These are phyloP conservation scores for Philopedon plagiatum DNA, from an alignment of 2,888 invertebrate species.

Conservation along the genomic window DNA sequence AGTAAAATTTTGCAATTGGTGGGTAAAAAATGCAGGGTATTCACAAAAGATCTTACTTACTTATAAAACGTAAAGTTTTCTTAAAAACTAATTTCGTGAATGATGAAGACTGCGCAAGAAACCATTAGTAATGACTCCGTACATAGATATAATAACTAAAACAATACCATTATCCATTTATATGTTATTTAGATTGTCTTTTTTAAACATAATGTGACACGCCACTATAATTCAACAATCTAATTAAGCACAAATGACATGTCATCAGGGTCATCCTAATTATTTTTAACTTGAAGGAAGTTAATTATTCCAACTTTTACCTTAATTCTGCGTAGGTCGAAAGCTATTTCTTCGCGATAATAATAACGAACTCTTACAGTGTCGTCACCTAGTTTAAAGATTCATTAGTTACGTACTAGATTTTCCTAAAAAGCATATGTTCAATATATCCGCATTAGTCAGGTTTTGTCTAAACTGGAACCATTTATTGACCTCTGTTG, in stretches of 20 bases:
- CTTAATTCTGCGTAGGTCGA: not conserved
- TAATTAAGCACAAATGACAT: not conserved
- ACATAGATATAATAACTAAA: too few species aligned
- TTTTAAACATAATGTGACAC: too few species aligned
- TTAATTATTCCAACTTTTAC: constrained; percentile 23
- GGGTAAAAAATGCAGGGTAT: too few species aligned
- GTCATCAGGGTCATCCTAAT: constrained; percentile 1
- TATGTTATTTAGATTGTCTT: too few species aligned
- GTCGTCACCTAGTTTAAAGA: constrained; percentile 14
- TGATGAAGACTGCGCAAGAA: too few species aligned
- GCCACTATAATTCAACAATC: not conserved
- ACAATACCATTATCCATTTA: too few species aligned
- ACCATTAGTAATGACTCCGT: too few species aligned
- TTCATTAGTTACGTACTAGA: not conserved
- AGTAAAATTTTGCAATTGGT: too few species aligned
- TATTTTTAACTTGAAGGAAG: not conserved
- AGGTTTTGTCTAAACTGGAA: not conserved
- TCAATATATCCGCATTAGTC: not conserved
- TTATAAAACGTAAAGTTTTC: too few species aligned
- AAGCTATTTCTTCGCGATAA: not conserved
- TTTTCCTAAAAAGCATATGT: not conserved
- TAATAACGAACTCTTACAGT: not conserved
- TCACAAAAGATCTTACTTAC: too few species aligned
- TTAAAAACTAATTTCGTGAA: too few species aligned
- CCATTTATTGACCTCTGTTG: too few species aligned